A percentile compares a stretch with the other conserved stretches of the same genome.
These are phyloP conservation scores for Mustela lutreola DNA, from an alignment of 2,113 vertebrate genomes.

Conservation along the genomic window DNA sequence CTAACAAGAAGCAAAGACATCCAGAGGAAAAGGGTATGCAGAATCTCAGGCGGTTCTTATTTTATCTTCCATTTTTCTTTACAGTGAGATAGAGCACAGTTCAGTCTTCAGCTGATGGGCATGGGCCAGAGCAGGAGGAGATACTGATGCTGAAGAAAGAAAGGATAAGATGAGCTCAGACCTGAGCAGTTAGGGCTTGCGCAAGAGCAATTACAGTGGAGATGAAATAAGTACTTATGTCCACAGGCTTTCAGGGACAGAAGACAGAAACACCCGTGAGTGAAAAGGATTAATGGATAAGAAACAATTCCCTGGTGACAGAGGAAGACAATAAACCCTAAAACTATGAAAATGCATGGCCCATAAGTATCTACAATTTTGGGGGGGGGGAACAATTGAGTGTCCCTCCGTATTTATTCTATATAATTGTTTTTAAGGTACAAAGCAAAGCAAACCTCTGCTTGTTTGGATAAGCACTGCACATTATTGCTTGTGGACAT, in stretches of 20 bases:
- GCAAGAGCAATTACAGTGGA: background rate
- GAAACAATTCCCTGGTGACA: background rate
- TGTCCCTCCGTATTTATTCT: conserved; percentile 18
- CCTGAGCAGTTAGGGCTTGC: background rate
- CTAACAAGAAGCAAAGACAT: background rate
- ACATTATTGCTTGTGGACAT: background rate
- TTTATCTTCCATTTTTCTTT: background rate
- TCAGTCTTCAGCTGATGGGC: background rate
- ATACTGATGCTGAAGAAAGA: background rate
- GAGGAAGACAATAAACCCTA: background rate
- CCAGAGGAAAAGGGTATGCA: fast-evolving
- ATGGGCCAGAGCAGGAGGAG: background rate
- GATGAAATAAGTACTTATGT: background rate
- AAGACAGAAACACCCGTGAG: background rate
- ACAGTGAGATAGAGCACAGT: background rate
- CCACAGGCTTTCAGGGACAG: background rate
- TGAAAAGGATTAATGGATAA: background rate
- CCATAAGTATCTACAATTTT: background rate
- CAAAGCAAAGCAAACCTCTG: background rate
- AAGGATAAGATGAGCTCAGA: background rate
- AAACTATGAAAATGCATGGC: background rate
- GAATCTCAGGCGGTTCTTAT: fast-evolving
- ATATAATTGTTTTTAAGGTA: conserved; percentile 34
- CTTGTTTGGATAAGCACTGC: background rate
- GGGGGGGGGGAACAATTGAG: background rate